Base-by-base conservation (phyloP, 2,888 invertebrate species). In the Pilophorus perplexus region DNA sequence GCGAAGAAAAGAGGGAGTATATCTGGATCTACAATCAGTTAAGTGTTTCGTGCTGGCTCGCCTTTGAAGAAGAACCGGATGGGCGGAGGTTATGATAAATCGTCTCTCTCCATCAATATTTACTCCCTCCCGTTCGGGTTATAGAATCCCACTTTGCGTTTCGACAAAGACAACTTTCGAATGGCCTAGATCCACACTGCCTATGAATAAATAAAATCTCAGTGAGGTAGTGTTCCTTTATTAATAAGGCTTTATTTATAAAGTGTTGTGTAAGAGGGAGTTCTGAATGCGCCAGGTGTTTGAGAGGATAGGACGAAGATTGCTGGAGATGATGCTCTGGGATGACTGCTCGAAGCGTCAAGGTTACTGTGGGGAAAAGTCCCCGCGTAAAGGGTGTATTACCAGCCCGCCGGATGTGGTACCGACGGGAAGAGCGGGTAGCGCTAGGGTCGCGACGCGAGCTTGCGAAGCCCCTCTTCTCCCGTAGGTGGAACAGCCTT, bases 51-150 rank as follows among this genome's bases (percentile, higher is more conserved):
- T 55, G 55, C 55, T 37, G 20, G 55, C 22, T 55, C 55, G 55
- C 55, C 38, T 37, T 37, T 37, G 38, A 55, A 55, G 55, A 37
- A 55, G 55, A 37, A 55, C 55, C 55, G 55, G 55, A 55, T 37
- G 55, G 55, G 55, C 55, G 55, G n/a, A 55, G 55, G 55, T 38
- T 55, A 55, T 55, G 55, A 55, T 55, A 37, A 38, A 55, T 55
- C 55, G 55, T 55, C 22, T 38, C 37, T 37, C 37, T 37, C 38
- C 38, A 20, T 55, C 55, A 55, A 55, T 55, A 55, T 55, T 38
- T 38, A 37, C 55, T 20, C 37, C 12, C 54, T 2, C 14, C 16
- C 37, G 8, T 12, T 16, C 3, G 1, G n/a, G 33, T 38, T 55
- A 55, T 55, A 33, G 38, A 20, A 38, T 37, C 8, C 55, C 55